Conservation (phyloP, 2,113 vertebrate species). For the Aspidoscelis tigris region DNA sequence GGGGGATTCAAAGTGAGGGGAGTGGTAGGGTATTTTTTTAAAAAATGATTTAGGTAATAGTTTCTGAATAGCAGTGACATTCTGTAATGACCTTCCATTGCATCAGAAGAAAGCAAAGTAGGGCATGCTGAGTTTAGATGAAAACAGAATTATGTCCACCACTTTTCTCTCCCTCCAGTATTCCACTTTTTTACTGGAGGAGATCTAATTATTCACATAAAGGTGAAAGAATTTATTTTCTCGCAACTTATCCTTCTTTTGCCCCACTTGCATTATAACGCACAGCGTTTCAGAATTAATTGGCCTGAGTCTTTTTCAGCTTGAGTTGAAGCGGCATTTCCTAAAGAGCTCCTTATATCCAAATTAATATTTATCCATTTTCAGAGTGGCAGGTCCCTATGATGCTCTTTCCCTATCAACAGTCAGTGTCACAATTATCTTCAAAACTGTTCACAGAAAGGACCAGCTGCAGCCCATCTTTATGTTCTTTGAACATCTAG, state of each 20-base stretch:
- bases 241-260: constrained; percentile 2
- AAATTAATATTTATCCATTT: constrained; percentile 45
- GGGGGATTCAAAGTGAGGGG: constrained; percentile 23
- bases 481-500: constrained; percentile 11
- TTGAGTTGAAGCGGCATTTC: constrained; percentile 39
- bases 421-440: constrained; percentile 40
- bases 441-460: constrained; percentile 36
- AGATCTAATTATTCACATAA: constrained; percentile 44
- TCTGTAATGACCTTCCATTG: constrained; percentile 51
- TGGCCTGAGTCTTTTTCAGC: constrained; percentile 32
- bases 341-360: constrained; percentile 28
- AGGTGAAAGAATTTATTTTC: constrained; percentile 36
- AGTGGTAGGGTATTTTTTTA: background rate
- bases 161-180: background rate
- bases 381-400: constrained; percentile 38
- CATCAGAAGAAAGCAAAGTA: constrained; percentile 35
- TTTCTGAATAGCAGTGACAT: constrained; percentile 10
- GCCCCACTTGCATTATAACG: constrained; percentile 12
- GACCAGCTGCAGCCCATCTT: background rate
- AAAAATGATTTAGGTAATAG: background rate
- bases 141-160: constrained; percentile 21
- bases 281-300: constrained; percentile 27
- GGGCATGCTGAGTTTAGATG: constrained; percentile 32
- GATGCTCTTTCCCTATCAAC: constrained; percentile 37
- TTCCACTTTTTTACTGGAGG: constrained; percentile 37